Evolutionary conservation across 2,797 vertebrate genomes (phyloP), one percentile per base, ranked within the genome.

Genomic region (Chromis chromis): DNA sequence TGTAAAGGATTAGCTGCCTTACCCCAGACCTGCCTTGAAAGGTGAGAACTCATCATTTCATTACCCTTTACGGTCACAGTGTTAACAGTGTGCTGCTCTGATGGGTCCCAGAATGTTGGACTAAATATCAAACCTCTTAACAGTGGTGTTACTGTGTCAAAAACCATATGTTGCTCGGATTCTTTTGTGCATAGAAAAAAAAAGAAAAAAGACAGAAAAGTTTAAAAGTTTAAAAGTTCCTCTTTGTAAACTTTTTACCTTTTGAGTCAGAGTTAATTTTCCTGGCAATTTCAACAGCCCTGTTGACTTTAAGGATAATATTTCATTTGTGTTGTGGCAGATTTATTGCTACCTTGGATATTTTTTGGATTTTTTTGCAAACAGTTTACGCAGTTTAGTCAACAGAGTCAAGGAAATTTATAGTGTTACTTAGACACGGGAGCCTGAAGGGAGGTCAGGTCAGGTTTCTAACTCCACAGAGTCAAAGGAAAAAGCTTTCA

Each of bases 1-100:
- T 98, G 97, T 91, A 97, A 96, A 92, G 97, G 97, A 94, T 95
- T 98, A 89, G 95, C 96, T 42, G 96, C 96, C 4, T 91, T 98
- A 78, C 97, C 96, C 67, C 96, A 97, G 58, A 94, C 94, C 81
- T 98, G 97, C 89, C 94, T 97, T 76, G 96, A 96, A 81, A 96
- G 97, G 97, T 98, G 91, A 96, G 95, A 76, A 40, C 70, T 70
- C 44, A 40, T 52, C 39, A 68, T 3, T 2, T 7, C 19, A 4
- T 67, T 9, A 21, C 46, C 46, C 19, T 46, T 46, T 36, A 36
- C 33, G 10, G 33, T 11, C 10, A 36, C 33, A 36, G n/a, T 36
- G 7, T 36, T 36, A 11, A 36, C 33, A 8, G 33, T 11, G 33
- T 36, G 33, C 3, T 36, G 33, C 33, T 36, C 10, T 36, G 10